A percentile compares a stretch with the other conserved stretches of the same genome.
phyloP scores from a whole-genome alignment of 2,888 invertebrate genomes.

The Agapostemon virescens region DNA sequence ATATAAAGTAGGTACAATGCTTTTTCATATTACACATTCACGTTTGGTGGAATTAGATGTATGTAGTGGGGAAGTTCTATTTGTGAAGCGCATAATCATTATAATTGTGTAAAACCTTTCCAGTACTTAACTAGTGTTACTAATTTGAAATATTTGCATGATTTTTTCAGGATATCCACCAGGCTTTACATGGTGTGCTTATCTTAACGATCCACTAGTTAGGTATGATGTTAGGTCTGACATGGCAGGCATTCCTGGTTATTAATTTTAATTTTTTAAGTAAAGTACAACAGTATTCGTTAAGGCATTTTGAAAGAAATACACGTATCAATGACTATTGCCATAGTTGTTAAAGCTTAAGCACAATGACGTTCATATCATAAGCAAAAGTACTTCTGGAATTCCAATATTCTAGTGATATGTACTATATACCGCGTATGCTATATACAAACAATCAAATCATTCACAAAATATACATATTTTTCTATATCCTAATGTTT shows the following conservation, averaged over 20 bases:
- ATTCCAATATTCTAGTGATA: not conserved
- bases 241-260: conserved; percentile 44
- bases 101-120: conserved; percentile 15
- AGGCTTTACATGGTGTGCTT: conserved; percentile 79
- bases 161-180: conserved; percentile 79
- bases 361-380: conserved; percentile 15
- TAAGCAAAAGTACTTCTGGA: conserved; percentile 4
- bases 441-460: conserved; percentile 11
- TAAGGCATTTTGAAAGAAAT: conserved; percentile 20
- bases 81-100: not conserved
- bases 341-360: conserved; percentile 18
- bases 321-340: conserved; percentile 26
- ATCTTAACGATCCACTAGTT: conserved; percentile 75
- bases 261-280: conserved; percentile 39
- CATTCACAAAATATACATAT: conserved; percentile 20
- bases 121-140: conserved; percentile 17
- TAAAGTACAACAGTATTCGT: conserved; percentile 36
- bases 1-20: conserved; percentile 12
- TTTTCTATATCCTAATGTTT: conserved; percentile 26
- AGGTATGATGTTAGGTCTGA: conserved; percentile 64
- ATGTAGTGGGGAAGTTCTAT: not conserved
- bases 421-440: not conserved
- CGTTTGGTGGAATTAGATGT: not conserved
- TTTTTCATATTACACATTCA: conserved; percentile 15
- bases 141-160: conserved; percentile 47